Conservation (phyloP, 2,888 invertebrate genomes). For the Smittia sp. region DNA sequence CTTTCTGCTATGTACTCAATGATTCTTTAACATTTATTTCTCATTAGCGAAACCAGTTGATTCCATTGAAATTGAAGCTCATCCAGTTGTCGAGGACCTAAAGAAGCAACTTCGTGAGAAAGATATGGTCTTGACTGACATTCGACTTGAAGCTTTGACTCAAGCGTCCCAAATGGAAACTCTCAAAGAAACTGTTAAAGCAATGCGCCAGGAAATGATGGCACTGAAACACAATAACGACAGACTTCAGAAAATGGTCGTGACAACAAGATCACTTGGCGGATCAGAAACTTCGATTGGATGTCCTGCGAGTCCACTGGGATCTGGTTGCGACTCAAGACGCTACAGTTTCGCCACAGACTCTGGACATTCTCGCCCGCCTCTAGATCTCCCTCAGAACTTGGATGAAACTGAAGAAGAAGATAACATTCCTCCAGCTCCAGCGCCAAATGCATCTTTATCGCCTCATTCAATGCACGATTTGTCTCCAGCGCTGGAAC, state of each 20-base stretch:
- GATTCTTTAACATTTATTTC: neutral
- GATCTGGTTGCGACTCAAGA: slow-evolving; percentile 57
- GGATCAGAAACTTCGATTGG: slow-evolving; percentile 63
- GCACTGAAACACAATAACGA: slow-evolving; percentile 96
- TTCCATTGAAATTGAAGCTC: slow-evolving; percentile 51
- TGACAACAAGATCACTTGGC: slow-evolving; percentile 61
- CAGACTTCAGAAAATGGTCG: slow-evolving; percentile 81
- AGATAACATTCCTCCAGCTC: slow-evolving; percentile 49
- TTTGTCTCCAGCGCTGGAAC: slow-evolving; percentile 48
- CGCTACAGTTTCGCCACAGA: slow-evolving; percentile 61
- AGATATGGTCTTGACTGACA: slow-evolving; percentile 94
- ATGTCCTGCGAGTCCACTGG: slow-evolving; percentile 52
- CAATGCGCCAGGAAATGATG: slow-evolving; percentile 97
- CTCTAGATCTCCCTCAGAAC: slow-evolving; percentile 53
- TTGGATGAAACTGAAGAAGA: slow-evolving; percentile 52
- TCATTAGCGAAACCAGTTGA: slow-evolving; percentile 52
- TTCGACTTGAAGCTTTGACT: slow-evolving; percentile 91
- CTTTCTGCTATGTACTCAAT: neutral
- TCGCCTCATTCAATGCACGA: slow-evolving; percentile 52
- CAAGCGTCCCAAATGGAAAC: slow-evolving; percentile 97
- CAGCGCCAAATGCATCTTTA: slow-evolving; percentile 49
- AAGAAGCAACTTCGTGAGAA: slow-evolving; percentile 93
- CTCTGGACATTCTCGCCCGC: slow-evolving; percentile 51
- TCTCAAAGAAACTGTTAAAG: slow-evolving; percentile 92
- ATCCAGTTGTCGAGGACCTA: slow-evolving; percentile 69